Conservation (phyloP, 2,888 invertebrate species). For the Maniola hyperantus region DNA sequence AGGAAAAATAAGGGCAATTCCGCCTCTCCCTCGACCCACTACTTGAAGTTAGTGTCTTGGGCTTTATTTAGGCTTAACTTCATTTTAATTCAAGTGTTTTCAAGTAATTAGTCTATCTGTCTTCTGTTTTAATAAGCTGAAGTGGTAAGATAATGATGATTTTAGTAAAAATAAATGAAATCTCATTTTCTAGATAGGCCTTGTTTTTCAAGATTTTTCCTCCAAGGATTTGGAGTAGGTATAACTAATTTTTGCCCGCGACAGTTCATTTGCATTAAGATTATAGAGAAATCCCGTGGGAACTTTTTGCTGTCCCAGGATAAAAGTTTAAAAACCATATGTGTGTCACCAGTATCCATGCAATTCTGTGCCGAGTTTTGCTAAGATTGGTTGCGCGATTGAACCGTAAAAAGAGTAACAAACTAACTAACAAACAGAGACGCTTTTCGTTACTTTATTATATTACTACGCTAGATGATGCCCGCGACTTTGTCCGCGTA, state of each 20-base stretch:
- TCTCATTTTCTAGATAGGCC: background rate
- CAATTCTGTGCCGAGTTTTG: no score
- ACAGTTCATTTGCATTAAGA: background rate
- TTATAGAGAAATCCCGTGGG: background rate
- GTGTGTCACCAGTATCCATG: background rate
- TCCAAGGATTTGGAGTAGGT: background rate
- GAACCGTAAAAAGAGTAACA: no score
- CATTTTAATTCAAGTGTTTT: slow-evolving; percentile 23
- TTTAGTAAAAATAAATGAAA: background rate
- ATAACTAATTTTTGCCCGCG: background rate
- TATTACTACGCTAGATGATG: no score
- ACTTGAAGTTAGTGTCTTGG: slow-evolving; percentile 31
- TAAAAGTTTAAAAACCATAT: background rate
- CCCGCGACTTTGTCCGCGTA: no score
- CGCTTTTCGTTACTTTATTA: background rate
- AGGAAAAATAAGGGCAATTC: slow-evolving; percentile 51
- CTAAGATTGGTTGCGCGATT: no score
- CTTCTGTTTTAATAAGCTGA: slow-evolving; percentile 7
- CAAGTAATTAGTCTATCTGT: slow-evolving; percentile 22
- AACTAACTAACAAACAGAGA: background rate
- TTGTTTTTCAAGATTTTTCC: background rate
- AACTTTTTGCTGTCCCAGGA: background rate
- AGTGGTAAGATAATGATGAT: slow-evolving; percentile 3
- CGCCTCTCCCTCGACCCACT: slow-evolving; percentile 30
- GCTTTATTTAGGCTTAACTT: slow-evolving; percentile 30